These are phyloP conservation scores for Sandelia bainsii DNA, from an alignment of 2,797 vertebrate genomes.

Conservation along the genomic window DNA sequence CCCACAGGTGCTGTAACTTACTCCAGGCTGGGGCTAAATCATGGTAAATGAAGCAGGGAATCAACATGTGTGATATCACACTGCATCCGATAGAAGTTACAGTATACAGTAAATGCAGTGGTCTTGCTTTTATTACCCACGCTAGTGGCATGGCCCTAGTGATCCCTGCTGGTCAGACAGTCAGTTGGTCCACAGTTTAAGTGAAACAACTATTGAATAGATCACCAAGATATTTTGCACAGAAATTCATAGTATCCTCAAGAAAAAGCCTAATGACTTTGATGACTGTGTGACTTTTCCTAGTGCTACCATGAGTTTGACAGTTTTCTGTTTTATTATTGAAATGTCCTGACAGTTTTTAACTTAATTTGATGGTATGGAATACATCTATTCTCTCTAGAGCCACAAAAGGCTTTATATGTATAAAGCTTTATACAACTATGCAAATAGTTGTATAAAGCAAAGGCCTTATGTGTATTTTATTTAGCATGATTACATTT, in stretches of 20 bases:
- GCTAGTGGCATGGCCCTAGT: rapidly evolving
- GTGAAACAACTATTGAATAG: not conserved
- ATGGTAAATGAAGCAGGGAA: conserved; percentile 34
- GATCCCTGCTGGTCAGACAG: not conserved
- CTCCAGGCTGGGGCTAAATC: conserved; percentile 15
- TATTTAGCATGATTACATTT: no score
- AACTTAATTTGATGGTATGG: no score
- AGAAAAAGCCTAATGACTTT: not conserved
- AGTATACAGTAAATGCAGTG: conserved; percentile 9
- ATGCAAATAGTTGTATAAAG: no score
- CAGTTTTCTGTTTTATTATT: not conserved
- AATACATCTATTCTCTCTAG: no score
- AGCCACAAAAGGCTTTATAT: no score
- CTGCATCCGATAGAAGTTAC: conserved; percentile 22
- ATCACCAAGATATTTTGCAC: not conserved
- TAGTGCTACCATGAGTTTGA: not conserved
- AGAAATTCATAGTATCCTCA: not conserved
- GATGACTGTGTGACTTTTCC: not conserved
- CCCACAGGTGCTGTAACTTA: conserved; percentile 29
- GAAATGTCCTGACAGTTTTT: not conserved
- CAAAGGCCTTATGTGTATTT: no score
- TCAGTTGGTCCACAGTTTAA: not conserved
- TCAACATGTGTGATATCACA: conserved; percentile 27
- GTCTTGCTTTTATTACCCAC: conserved; percentile 4
- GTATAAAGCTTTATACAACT: no score